phyloP scores from a whole-genome alignment of 23 tunicate genomes.

The Trididemnum nubilum region DNA sequence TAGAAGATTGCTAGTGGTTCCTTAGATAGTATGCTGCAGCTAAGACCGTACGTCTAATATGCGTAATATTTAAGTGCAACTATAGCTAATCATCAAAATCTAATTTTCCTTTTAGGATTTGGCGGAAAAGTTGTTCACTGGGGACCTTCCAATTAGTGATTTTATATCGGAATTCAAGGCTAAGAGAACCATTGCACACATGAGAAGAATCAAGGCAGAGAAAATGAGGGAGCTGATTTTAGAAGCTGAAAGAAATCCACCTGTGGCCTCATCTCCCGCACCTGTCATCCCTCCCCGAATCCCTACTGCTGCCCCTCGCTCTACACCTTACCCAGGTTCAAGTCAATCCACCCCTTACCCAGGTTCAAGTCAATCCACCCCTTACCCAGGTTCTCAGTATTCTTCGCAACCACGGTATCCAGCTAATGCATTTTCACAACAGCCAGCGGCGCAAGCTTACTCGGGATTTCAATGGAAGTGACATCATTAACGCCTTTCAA shows the following conservation, averaged over 20 bases:
- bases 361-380: neutral
- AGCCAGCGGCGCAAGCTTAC: constrained; percentile 40
- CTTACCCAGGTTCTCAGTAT: constrained; percentile 25
- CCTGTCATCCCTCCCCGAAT: constrained; percentile 23
- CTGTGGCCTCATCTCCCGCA: constrained; percentile 19
- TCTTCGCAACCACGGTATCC: constrained; percentile 35
- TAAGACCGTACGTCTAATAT: too few species aligned
- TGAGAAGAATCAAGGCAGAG: constrained; percentile 70
- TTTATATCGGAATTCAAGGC: constrained; percentile 64
- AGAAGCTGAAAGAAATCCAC: constrained; percentile 49
- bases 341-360: constrained; percentile 6
- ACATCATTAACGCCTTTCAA: neutral
- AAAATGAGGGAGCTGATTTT: constrained; percentile 85
- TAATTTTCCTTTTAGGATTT: constrained; percentile 63
- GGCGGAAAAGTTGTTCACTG: constrained; percentile 59
- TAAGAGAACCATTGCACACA: constrained; percentile 67
- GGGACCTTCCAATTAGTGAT: constrained; percentile 44
- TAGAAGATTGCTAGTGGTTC: too few species aligned
- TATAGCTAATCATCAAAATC: too few species aligned
- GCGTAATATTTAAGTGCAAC: too few species aligned
- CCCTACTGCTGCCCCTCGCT: constrained; percentile 4
- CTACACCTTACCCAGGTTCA: constrained; percentile 32
- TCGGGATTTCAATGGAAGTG: constrained; percentile 21
- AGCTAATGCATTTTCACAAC: constrained; percentile 10
- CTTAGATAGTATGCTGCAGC: too few species aligned